Evolutionary conservation across 2,797 vertebrate genomes (phyloP), one percentile per base, ranked within the genome.

Genomic region (Mus caroli): DNA sequence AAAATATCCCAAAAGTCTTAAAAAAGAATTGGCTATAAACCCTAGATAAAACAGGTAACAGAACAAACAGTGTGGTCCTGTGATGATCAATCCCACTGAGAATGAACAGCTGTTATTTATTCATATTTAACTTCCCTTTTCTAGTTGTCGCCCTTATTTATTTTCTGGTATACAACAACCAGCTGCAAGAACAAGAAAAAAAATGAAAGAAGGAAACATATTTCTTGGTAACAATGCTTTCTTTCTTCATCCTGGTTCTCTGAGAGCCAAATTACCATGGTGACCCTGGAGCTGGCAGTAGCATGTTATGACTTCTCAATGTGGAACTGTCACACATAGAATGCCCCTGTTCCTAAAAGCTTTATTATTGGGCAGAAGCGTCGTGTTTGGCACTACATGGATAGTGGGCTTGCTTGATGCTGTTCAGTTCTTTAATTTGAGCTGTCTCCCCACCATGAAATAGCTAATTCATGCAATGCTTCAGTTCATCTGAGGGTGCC

Each of bases 111-210:
- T 96, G 90, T 96, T 85, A 83, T 95, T 94, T 94, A 69, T 94
- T 82, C 60, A 90, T 64, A 77, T 96, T 98, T 97, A 93, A 97
- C 97, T 92, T 88, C 90, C 46, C 94, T 97, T 98, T 97, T 83
- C 85, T 97, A 97, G 85, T 91, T 96, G 34, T n/a, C 31, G 71
- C 52, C 43, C 54, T 92, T 95, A 85, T 97, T 97, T 98, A 92
- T 97, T 97, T 98, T 98, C 93, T 96, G 92, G 88, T 89, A 71
- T 96, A 95, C 95, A 96, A 91, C 97, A 97, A 98, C 98, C 95
- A 96, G 78, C 93, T 96, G 95, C 85, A 98, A 98, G 96, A 95
- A 97, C 50, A 96, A 97, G 50, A 96, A 98, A 64, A 96, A 96
- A 98, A 67, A 64, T 13, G 31, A 62, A 67, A 52, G 46, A 60